Evolutionary conservation across 2,888 invertebrate species (phyloP).

Genomic region (Marasmarcha lunaedactyla): DNA sequence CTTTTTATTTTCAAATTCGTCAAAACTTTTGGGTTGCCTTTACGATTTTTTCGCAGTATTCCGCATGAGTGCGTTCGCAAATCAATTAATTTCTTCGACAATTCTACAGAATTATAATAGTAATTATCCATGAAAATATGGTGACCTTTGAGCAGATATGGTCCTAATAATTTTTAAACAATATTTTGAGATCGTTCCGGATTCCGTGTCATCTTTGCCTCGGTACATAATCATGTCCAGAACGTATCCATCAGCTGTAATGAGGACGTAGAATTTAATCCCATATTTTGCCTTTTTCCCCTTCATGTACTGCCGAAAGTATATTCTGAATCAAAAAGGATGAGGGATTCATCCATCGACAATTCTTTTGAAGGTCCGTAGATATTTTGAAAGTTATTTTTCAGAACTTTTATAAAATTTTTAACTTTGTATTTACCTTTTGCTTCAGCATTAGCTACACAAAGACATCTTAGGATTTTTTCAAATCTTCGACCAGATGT

Average conservation of each 20-base stretch:
- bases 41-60: conserved; percentile 12
- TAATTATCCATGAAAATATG: conserved; percentile 5
- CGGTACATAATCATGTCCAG: conserved; percentile 17
- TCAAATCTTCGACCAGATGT: conserved; percentile 15
- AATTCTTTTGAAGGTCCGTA: conserved; percentile 13
- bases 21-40: conserved; percentile 12
- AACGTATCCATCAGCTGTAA: conserved; percentile 17
- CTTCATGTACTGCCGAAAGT: conserved; percentile 19
- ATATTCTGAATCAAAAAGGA: conserved; percentile 15
- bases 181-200: background rate
- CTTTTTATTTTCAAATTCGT: conserved; percentile 12
- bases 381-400: conserved; percentile 14
- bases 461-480: conserved; percentile 18
- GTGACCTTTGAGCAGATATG: too few relatives aligned
- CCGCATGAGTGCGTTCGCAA: conserved; percentile 11
- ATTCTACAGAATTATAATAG: conserved; percentile 8
- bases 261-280: conserved; percentile 17
- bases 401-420: conserved; percentile 8
- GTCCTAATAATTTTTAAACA: background rate
- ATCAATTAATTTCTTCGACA: conserved; percentile 11
- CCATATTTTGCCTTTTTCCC: conserved; percentile 18
- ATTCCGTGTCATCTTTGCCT: conserved; percentile 10
- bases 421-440: conserved; percentile 15
- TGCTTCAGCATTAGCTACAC: conserved; percentile 15
- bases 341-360: conserved; percentile 17